Conservation (phyloP, 1,140 invertebrate genomes). For the Bombus balteatus region DNA sequence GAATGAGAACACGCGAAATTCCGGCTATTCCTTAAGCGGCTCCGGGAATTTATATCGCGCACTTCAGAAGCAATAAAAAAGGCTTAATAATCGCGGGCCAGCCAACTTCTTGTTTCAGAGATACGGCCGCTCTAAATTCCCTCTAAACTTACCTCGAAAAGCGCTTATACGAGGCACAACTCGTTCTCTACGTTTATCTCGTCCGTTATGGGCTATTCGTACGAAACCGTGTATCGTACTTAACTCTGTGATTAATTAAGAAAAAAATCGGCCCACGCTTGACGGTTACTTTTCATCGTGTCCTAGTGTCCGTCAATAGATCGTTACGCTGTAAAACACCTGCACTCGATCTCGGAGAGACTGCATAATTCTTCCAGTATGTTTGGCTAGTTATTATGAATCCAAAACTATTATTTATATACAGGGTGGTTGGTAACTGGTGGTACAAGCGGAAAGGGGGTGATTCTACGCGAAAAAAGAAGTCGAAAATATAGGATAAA, state of each 20-base stretch:
- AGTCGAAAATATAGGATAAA: too few relatives aligned
- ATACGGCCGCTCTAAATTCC: slow-evolving; percentile 4
- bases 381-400: fast-evolving
- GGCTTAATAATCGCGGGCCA: background rate
- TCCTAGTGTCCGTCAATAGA: too few relatives aligned
- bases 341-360: fast-evolving
- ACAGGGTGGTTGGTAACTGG: too few relatives aligned
- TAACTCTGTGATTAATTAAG: too few relatives aligned
- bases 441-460: too few relatives aligned
- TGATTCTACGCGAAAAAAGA: too few relatives aligned
- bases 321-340: too few relatives aligned
- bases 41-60: background rate
- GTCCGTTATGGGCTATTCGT: background rate
- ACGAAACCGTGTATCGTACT: too few relatives aligned
- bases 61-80: background rate
- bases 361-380: too few relatives aligned
- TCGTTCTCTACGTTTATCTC: background rate
- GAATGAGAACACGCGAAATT: background rate
- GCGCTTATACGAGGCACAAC: background rate
- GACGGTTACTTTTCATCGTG: too few relatives aligned
- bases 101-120: background rate
- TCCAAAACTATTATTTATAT: too few relatives aligned
- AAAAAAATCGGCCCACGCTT: too few relatives aligned
- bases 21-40: background rate
- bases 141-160: background rate